These are phyloP conservation scores for Alligator sinensis DNA, from an alignment of 2,113 vertebrate genomes.

Conservation along the genomic window DNA sequence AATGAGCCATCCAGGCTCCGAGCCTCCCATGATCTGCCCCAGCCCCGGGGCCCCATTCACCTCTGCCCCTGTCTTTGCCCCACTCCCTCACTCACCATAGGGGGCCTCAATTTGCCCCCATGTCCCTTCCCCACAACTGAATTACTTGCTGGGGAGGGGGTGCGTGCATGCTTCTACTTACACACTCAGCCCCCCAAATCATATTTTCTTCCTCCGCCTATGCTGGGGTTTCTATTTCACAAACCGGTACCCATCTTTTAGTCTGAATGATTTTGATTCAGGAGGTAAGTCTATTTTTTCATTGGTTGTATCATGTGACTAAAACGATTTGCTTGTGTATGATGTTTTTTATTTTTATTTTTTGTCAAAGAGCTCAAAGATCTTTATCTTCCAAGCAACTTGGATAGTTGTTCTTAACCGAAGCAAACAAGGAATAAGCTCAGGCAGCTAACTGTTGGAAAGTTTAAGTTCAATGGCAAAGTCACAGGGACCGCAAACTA, in stretches of 20 bases:
- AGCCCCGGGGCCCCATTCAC: too few species aligned
- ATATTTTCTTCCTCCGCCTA: too few species aligned
- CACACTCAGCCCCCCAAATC: too few species aligned
- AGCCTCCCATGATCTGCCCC: too few species aligned
- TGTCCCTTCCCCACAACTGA: too few species aligned
- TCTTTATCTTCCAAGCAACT: background rate
- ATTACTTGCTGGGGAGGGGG: too few species aligned
- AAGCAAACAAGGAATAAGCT: background rate
- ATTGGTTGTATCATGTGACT: background rate
- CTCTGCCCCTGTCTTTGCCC: too few species aligned
- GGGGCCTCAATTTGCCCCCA: too few species aligned
- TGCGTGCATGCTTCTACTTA: too few species aligned
- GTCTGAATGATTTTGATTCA: background rate
- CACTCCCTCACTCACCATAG: too few species aligned
- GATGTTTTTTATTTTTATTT: background rate
- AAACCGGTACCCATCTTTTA: background rate
- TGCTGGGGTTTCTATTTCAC: background rate
- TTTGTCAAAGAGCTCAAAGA: background rate
- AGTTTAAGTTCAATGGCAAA: background rate
- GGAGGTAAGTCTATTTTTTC: background rate
- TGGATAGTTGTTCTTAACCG: background rate
- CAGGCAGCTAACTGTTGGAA: background rate
- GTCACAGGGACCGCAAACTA: background rate
- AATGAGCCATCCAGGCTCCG: too few species aligned
- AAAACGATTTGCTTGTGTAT: background rate